Conservation (phyloP, 2,113 vertebrate genomes). For the Marmota flaviventris region DNA sequence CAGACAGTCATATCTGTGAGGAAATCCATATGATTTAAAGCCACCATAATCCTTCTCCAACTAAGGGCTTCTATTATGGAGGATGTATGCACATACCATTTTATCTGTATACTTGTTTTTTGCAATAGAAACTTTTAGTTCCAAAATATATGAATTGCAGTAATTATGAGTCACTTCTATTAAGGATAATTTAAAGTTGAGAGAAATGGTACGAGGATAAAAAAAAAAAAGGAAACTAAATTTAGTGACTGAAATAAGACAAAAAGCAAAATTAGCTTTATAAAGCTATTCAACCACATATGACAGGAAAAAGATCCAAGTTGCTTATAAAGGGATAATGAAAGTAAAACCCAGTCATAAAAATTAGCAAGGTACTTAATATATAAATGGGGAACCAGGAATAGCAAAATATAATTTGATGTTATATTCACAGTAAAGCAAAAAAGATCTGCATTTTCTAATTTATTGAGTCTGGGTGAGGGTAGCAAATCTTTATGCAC, state of each 20-base stretch:
- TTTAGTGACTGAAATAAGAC: not conserved
- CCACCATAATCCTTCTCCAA: not conserved
- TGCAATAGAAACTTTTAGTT: conserved; percentile 12
- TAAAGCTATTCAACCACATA: not conserved
- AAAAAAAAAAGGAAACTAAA: not conserved
- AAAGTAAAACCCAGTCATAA: not conserved
- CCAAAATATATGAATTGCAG: not conserved
- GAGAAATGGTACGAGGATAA: not conserved
- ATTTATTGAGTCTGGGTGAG: not conserved
- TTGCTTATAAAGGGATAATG: not conserved
- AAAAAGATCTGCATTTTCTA: not conserved
- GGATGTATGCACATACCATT: not conserved
- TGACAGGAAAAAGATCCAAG: not conserved
- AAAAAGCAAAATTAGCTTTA: conserved; percentile 31
- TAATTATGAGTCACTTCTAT: not conserved
- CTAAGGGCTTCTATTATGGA: not conserved
- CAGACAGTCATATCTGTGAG: not conserved
- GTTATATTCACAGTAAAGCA: not conserved
- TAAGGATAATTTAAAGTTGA: not conserved
- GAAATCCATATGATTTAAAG: conserved; percentile 39
- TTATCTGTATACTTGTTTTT: not conserved
- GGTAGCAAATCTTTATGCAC: not conserved
- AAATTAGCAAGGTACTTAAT: conserved; percentile 38
- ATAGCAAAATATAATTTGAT: not conserved
- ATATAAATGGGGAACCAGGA: not conserved